Base-by-base conservation (phyloP, 2,113 vertebrate species). In the Cariama cristata region DNA sequence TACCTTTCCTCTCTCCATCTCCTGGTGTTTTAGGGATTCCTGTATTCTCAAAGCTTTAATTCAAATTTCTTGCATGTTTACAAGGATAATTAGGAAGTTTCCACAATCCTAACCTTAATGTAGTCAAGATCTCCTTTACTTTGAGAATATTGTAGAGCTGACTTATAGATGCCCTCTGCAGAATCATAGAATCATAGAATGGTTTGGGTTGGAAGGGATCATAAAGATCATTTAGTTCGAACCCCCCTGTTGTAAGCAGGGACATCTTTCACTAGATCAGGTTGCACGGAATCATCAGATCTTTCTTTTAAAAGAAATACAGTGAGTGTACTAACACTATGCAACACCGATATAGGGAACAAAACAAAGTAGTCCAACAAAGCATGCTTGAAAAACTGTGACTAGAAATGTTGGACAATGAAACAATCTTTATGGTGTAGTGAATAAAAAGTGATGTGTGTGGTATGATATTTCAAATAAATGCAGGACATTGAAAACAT, bases 201-300 rank as follows among this genome's bases (percentile, higher is more conserved):
- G 5, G 3, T 45, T 58, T 42, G 8, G 6, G 2, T 53, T 79
- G 24, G 74, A 95, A 85, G 13, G 12, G 8, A 63, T 8, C 4
- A 74, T 71, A 49, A 66, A 32, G 33, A 49, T 30, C 11, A 66
- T 13, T 8, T 67, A 20, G 21, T 62, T 90, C 14, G 38, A 75
- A 7, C 3, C 4, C 21, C 2, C 8, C 8, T 49, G 30, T 6
- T 4, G 3, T 19, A 12, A 33, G 5, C 4, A 84, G 23, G 23
- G 33, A 56, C 3, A 42, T 8, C 23, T 77, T 69, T 13, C 14
- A 55, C 24, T 30, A 60, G 11, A 52, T 56, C 14, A 42, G 8
- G 32, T 69, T 64, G n/a, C 28, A 72, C 52, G 72, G 7, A 68
- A 85, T 62, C 33, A 52, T 32, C 17, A 64, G 15, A 53, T 50